A percentile compares a stretch with the other conserved stretches of the same genome.
Conservation (phyloP, 2,113 vertebrate species). For the Poeciliopsis turrubarensis region DNA sequence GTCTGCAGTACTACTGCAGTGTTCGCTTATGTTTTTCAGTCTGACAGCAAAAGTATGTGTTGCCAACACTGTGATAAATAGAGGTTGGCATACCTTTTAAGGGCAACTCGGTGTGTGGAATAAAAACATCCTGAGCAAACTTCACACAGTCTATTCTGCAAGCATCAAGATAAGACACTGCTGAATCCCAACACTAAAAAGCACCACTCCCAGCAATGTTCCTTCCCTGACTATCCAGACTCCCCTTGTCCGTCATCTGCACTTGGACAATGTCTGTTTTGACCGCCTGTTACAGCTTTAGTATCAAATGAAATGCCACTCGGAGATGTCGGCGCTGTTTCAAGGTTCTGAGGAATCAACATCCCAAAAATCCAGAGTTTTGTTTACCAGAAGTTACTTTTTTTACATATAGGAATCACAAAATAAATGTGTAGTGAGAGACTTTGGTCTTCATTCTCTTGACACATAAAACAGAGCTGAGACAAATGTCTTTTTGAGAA, state of each 20-base stretch:
- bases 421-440: constrained; percentile 1
- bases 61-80: too few species aligned
- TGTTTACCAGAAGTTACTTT: not conserved
- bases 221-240: not conserved
- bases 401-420: not conserved
- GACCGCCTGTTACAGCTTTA: not conserved
- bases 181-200: not conserved
- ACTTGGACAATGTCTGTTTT: not conserved
- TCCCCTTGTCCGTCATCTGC: not conserved
- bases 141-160: not conserved
- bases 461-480: not conserved
- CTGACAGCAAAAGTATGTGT: too few species aligned
- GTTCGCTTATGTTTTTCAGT: not conserved
- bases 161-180: not conserved
- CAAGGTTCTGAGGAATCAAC: not conserved
- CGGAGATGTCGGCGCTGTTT: not conserved
- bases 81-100: not conserved
- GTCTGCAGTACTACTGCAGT: not conserved
- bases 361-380: not conserved
- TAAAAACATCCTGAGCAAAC: not conserved
- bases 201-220: not conserved
- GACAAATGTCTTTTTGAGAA: constrained; percentile 25
- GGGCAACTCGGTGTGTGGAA: not conserved
- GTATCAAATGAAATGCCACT: constrained; percentile 10
- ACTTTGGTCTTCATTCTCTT: constrained; percentile 3